Conservation (phyloP, 2,797 vertebrate genomes). For the Mus spretus region DNA sequence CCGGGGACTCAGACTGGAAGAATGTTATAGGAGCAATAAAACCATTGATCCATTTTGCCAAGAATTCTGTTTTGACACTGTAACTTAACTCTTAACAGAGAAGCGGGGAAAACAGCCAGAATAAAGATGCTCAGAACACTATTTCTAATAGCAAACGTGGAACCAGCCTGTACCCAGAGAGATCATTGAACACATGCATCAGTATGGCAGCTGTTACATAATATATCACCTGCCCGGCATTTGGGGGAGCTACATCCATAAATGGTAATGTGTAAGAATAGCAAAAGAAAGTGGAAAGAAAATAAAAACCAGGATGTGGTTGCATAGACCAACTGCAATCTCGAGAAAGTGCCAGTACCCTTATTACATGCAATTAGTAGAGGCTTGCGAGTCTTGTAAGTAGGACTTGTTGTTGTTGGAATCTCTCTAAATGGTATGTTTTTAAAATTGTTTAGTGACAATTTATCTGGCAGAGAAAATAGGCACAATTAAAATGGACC, state of each 20-base stretch:
- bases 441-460: not conserved
- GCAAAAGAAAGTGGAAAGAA: conserved; percentile 16
- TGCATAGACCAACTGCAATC: not conserved
- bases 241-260: not conserved
- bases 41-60: not conserved
- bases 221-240: not conserved
- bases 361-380: conserved; percentile 5
- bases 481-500: not conserved
- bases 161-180: conserved; percentile 21
- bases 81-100: conserved; percentile 33
- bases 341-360: not conserved
- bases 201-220: not conserved
- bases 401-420: not conserved
- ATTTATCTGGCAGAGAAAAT: conserved; percentile 19
- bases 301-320: not conserved
- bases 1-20: not conserved
- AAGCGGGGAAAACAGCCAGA: not conserved
- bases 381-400: not conserved
- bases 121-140: conserved; percentile 43
- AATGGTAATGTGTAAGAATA: conserved; percentile 41
- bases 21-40: conserved; percentile 1
- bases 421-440: not conserved
- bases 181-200: conserved; percentile 10
- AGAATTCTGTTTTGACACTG: conserved; percentile 57
- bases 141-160: not conserved